A percentile compares a stretch with the other conserved stretches of the same genome.
These are phyloP conservation scores for Pelecanoides urinatrix DNA, from an alignment of 2,113 vertebrate genomes.

Conservation along the genomic window DNA sequence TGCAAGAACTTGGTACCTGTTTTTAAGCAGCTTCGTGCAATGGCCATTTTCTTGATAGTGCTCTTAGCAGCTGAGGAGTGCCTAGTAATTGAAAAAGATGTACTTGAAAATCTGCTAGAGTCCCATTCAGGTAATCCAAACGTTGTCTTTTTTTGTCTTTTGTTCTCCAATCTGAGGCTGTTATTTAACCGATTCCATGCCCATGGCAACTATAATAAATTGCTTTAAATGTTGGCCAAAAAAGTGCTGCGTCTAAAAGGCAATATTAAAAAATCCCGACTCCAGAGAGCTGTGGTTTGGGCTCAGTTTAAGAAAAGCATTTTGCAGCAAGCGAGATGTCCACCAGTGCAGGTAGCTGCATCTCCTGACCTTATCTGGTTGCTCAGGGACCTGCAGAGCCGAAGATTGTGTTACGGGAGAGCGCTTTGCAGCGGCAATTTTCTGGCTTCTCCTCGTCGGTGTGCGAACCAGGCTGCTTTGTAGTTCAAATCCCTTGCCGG, in stretches of 20 bases:
- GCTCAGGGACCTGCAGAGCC: not conserved
- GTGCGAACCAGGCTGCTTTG: not conserved
- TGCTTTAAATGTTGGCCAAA: not conserved
- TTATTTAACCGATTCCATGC: not conserved
- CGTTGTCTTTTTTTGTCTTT: not conserved
- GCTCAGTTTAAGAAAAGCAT: not conserved
- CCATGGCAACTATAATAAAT: accelerated
- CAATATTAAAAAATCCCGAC: not conserved
- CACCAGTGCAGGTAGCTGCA: not conserved
- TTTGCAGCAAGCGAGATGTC: not conserved
- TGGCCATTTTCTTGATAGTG: not conserved
- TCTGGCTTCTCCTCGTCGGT: not conserved
- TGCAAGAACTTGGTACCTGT: not conserved
- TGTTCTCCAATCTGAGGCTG: not conserved
- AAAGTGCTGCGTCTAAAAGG: not conserved
- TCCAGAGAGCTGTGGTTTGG: not conserved
- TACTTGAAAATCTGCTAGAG: not conserved
- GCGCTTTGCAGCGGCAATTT: not conserved
- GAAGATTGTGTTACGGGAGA: accelerated
- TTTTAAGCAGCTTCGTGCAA: not conserved
- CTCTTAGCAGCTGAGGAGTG: not conserved
- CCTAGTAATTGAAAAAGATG: not conserved
- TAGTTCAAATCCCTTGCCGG: not conserved
- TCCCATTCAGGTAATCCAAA: not conserved
- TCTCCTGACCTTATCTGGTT: not conserved